Evolutionary conservation across 2,888 invertebrate species (phyloP).

Genomic region (Stegophylla sp.): DNA sequence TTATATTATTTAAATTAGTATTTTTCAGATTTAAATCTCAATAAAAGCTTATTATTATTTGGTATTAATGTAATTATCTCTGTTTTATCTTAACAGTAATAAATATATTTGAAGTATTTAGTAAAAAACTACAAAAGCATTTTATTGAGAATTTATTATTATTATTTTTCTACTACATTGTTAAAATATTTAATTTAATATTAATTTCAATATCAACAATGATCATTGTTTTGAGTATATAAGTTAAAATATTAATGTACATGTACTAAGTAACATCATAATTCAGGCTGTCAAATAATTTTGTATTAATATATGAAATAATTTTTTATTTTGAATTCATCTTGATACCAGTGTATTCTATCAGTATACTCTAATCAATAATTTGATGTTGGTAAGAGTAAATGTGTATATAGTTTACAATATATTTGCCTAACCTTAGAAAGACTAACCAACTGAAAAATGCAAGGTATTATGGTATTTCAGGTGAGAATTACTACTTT

Average conservation of each 20-base stretch:
- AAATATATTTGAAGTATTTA: neutral
- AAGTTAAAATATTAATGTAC: slow-evolving; percentile 14
- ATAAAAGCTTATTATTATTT: slow-evolving; percentile 15
- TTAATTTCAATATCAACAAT: neutral
- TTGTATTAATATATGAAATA: neutral
- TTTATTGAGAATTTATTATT: slow-evolving; percentile 6
- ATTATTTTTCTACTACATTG: slow-evolving; percentile 2
- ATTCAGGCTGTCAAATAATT: neutral
- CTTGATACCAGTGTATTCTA: neutral
- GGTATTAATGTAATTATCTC: neutral
- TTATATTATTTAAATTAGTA: slow-evolving; percentile 7
- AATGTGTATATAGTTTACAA: slow-evolving; percentile 13
- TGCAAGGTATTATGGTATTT: slow-evolving; percentile 26
- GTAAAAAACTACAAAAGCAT: neutral
- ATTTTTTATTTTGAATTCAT: slow-evolving; percentile 10
- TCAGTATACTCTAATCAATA: neutral
- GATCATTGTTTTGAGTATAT: neutral
- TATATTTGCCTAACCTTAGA: slow-evolving; percentile 3
- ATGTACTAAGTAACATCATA: slow-evolving; percentile 1
- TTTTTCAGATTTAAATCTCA: slow-evolving; percentile 1
- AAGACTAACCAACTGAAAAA: slow-evolving; percentile 22
- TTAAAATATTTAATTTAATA: neutral
- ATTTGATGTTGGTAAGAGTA: slow-evolving; percentile 1
- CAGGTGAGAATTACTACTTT: slow-evolving; percentile 6
- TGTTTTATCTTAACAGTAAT: neutral